A percentile compares a stretch with the other conserved stretches of the same genome.
Conservation (phyloP, 2,888 invertebrate species). For the Diplazon laetatorius region DNA sequence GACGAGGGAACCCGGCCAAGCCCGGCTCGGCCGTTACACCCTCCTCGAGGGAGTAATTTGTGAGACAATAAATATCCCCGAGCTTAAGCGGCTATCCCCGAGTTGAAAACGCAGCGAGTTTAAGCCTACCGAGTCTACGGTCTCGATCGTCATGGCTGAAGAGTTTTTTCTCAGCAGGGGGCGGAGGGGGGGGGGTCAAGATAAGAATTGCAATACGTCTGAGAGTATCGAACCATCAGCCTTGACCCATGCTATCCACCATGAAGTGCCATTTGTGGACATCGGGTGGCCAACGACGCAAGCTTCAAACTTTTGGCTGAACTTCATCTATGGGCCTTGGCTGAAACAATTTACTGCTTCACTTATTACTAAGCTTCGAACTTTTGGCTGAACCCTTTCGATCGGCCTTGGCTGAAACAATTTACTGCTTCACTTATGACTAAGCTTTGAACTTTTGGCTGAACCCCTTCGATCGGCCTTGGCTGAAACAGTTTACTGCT, state of each 20-base stretch:
- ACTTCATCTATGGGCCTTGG: too few species aligned
- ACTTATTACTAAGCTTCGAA: too few species aligned
- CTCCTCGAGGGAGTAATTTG: conserved; percentile 68
- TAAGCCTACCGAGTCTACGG: conserved; percentile 5
- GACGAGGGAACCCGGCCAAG: conserved; percentile 49
- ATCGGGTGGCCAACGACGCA: conserved; percentile 60
- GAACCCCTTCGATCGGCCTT: too few species aligned
- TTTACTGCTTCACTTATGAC: too few species aligned
- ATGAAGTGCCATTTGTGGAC: conserved; percentile 64
- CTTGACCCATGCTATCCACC: neutral
- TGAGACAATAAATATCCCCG: conserved; percentile 69
- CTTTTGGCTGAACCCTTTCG: too few species aligned
- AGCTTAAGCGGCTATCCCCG: conserved; percentile 63
- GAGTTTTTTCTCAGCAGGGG: too few species aligned
- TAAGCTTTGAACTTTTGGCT: too few species aligned
- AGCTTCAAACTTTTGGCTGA: conserved; percentile 55
- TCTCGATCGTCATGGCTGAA: conserved; percentile 2
- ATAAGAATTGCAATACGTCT: neutral
- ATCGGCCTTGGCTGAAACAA: too few species aligned
- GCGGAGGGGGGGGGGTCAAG: neutral
- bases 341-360: too few species aligned
- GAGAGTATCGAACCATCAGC: neutral
- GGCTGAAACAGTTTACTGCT: too few species aligned
- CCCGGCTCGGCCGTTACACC: conserved; percentile 52
- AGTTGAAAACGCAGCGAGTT: conserved; percentile 32